Percentiles rank a stretch among this genome's conserved stretches.
phyloP scores from a whole-genome alignment of 2,888 invertebrate species.

The Pollenia angustigena region DNA sequence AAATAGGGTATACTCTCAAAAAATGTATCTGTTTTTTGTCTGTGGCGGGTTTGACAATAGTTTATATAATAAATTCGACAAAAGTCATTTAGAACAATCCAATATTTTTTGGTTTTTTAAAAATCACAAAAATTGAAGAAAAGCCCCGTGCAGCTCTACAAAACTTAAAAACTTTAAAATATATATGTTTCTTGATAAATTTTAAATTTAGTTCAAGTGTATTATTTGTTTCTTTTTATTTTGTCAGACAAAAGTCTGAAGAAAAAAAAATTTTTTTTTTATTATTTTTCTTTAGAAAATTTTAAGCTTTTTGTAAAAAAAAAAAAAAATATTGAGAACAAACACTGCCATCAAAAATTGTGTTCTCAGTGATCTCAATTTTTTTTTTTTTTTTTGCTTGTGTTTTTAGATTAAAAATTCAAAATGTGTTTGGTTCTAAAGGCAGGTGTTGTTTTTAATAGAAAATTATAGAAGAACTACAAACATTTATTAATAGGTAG shows the following conservation, averaged over 20 bases:
- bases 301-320: slow-evolving; percentile 22
- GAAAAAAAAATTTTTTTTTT: slow-evolving; percentile 8
- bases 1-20: no score
- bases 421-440: background rate
- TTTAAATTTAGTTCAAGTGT: slow-evolving; percentile 62
- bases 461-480: slow-evolving; percentile 26
- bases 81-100: slow-evolving; percentile 2
- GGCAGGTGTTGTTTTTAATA: slow-evolving; percentile 47
- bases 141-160: slow-evolving; percentile 7
- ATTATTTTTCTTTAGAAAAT: slow-evolving; percentile 24
- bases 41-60: no score
- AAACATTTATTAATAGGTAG: slow-evolving; percentile 5
- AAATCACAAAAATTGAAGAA: background rate
- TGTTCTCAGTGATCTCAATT: slow-evolving; percentile 5
- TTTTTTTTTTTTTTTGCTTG: slow-evolving; percentile 10
- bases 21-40: no score
- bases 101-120: slow-evolving; percentile 1
- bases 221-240: slow-evolving; percentile 35
- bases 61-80: no score
- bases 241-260: slow-evolving; percentile 30
- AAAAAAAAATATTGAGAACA: slow-evolving; percentile 36
- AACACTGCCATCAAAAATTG: slow-evolving; percentile 43
- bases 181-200: background rate
- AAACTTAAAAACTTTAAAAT: slow-evolving; percentile 22
- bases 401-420: slow-evolving; percentile 16